Conservation (phyloP, 1,140 invertebrate genomes). For the Sitobion miscanthi region DNA sequence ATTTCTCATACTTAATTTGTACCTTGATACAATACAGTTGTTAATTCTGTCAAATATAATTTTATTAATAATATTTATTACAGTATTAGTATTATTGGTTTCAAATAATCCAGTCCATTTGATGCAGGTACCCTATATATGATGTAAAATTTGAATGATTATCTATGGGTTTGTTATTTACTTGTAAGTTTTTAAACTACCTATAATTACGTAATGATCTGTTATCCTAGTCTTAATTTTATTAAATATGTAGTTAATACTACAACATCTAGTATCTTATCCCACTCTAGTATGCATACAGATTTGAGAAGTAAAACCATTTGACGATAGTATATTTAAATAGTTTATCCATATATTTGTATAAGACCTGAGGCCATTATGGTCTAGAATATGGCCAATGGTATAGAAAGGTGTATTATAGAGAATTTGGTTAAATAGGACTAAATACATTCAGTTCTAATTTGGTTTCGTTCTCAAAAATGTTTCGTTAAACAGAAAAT, state of each 20-base stretch:
- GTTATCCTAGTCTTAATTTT: neutral
- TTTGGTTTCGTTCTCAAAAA: too few species aligned
- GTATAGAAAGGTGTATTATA: too few species aligned
- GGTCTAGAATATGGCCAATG: too few species aligned
- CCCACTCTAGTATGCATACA: neutral
- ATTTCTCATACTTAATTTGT: neutral
- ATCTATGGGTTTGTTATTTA: neutral
- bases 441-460: too few species aligned
- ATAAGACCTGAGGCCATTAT: too few species aligned
- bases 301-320: neutral
- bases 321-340: neutral
- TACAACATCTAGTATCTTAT: neutral
- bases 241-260: neutral
- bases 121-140: neutral
- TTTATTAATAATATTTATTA: too few species aligned
- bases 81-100: neutral
- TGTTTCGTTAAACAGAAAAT: too few species aligned
- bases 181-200: neutral
- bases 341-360: conserved; percentile 4
- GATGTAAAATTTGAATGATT: neutral
- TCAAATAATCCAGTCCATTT: neutral
- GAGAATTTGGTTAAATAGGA: too few species aligned
- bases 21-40: neutral
- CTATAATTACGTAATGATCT: neutral
- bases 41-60: neutral